Conservation (phyloP, 2,888 invertebrate species). For the Pseudococcus jackbeardsleyi region DNA sequence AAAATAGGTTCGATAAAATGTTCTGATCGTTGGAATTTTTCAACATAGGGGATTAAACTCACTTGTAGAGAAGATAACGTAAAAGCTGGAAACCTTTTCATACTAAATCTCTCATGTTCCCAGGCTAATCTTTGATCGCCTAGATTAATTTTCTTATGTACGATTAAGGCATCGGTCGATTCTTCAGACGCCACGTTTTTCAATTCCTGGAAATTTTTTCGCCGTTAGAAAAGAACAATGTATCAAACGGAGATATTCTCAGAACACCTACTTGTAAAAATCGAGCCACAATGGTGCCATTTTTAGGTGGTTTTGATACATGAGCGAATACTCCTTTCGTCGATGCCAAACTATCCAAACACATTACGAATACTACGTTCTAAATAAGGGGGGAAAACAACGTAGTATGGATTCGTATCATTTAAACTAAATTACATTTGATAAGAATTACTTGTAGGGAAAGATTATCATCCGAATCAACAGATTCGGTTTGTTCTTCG, state of each 20-base stretch:
- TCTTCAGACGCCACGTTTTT: constrained; percentile 59
- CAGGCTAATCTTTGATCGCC: constrained; percentile 92
- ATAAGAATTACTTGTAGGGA: constrained; percentile 16
- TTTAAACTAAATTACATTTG: not conserved
- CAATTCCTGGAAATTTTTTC: constrained; percentile 29
- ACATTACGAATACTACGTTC: constrained; percentile 91
- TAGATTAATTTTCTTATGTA: constrained; percentile 96
- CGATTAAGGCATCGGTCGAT: constrained; percentile 74
- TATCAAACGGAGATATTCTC: not conserved
- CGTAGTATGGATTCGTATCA: not conserved
- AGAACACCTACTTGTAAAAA: constrained; percentile 71
- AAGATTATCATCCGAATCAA: constrained; percentile 71
- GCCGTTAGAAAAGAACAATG: not conserved
- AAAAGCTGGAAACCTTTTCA: constrained; percentile 90
- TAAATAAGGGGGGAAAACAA: constrained; percentile 71
- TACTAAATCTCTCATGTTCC: constrained; percentile 98
- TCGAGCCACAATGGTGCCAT: constrained; percentile 79
- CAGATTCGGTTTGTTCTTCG: constrained; percentile 89
- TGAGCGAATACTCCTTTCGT: constrained; percentile 84
- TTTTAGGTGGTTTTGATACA: constrained; percentile 95
- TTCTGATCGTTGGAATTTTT: not conserved
- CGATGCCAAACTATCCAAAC: constrained; percentile 85
- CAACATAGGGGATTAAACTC: constrained; percentile 43
- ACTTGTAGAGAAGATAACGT: constrained; percentile 85
- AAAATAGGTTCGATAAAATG: constrained; percentile 55